Conservation (phyloP, 2,113 vertebrate species). For the Coryphaenoides rupestris region DNA sequence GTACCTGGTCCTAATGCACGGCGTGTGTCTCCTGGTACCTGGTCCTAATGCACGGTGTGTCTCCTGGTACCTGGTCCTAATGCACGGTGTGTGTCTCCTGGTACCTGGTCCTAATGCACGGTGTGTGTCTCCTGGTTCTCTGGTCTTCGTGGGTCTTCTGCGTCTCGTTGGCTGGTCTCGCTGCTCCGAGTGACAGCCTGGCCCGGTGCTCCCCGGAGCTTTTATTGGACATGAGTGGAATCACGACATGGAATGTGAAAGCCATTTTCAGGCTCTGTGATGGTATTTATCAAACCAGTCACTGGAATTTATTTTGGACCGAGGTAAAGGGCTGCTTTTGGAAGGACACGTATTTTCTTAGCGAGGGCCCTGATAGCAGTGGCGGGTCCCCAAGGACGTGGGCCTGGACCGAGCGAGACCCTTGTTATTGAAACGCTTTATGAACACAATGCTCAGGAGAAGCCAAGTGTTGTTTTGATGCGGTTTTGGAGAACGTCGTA, state of each 20-base stretch:
- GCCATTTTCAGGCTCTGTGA: constrained; percentile 41
- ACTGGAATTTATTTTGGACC: neutral
- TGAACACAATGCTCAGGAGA: no score
- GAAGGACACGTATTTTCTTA: neutral
- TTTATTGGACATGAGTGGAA: constrained; percentile 62
- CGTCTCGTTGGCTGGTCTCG: constrained; percentile 38
- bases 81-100: no score
- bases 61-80: no score
- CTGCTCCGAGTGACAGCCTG: constrained; percentile 5
- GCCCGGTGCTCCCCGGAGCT: constrained; percentile 44
- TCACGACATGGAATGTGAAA: constrained; percentile 54
- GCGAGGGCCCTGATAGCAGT: neutral
- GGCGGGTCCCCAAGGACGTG: neutral
- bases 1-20: no score
- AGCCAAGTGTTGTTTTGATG: no score
- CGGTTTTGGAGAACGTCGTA: no score
- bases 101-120: no score
- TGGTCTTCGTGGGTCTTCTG: constrained; percentile 52
- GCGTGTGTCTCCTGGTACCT: no score
- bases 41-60: no score
- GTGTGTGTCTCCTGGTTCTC: no score
- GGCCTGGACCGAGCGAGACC: no score
- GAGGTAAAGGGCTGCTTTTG: neutral
- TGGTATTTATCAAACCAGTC: constrained; percentile 23
- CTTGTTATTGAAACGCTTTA: no score